A percentile compares a stretch with the other conserved stretches of the same genome.
Conservation (phyloP, 2,888 invertebrate species). For the Abrostola triplasia region DNA sequence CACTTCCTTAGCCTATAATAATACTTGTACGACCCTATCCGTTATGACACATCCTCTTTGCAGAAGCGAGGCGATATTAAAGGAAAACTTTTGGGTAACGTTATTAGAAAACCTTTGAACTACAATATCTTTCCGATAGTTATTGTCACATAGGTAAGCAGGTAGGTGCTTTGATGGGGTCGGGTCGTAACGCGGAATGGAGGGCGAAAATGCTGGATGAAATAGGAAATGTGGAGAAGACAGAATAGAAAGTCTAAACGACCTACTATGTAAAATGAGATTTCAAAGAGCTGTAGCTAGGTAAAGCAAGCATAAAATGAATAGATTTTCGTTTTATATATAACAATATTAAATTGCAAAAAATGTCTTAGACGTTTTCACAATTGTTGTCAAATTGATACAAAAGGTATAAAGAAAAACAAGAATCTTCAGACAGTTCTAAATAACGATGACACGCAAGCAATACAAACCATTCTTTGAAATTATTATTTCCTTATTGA, state of each 20-base stretch:
- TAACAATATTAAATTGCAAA: too few relatives aligned
- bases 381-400: too few relatives aligned
- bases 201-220: background rate
- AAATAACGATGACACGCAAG: slow-evolving; percentile 10
- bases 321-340: too few relatives aligned
- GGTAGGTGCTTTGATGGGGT: slow-evolving; percentile 20
- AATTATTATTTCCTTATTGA: slow-evolving; percentile 29
- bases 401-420: background rate
- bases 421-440: background rate
- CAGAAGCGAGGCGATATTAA: background rate
- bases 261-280: slow-evolving; percentile 3
- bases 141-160: slow-evolving; percentile 43
- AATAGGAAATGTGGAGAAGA: slow-evolving; percentile 3
- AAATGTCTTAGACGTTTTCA: too few relatives aligned
- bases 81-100: slow-evolving; percentile 39
- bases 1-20: too few relatives aligned
- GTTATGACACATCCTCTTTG: background rate
- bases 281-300: background rate
- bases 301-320: too few relatives aligned
- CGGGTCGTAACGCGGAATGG: slow-evolving; percentile 1
- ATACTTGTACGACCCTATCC: too few relatives aligned
- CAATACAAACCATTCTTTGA: slow-evolving; percentile 15
- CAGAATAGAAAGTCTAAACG: background rate
- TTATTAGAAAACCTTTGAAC: slow-evolving; percentile 45
- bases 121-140: slow-evolving; percentile 45